These are phyloP conservation scores for Hemicentrotus pulcherrimus DNA, from an alignment of 35 echinoderm and acorn worm genomes.

Conservation along the genomic window DNA sequence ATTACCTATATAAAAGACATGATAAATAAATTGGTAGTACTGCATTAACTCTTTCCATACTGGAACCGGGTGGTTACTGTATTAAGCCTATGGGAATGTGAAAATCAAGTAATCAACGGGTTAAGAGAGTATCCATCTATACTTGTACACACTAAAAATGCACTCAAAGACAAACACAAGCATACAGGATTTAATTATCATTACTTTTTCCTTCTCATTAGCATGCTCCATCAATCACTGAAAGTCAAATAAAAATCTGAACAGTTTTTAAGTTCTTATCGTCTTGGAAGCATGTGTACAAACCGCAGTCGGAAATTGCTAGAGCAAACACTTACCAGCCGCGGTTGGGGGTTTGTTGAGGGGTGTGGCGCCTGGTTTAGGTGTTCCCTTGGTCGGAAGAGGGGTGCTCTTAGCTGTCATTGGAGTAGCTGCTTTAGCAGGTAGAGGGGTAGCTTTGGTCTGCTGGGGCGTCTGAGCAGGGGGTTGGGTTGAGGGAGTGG, in stretches of 20 bases:
- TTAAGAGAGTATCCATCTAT: background rate
- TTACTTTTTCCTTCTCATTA: background rate
- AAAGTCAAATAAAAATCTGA: background rate
- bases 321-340: background rate
- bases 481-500: background rate
- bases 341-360: conserved; percentile 2
- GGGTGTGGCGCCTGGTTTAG: conserved; percentile 19
- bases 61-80: too few relatives aligned
- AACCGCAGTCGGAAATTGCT: background rate
- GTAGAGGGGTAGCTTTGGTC: conserved; percentile 14
- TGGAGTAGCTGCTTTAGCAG: background rate
- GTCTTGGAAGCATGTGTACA: background rate
- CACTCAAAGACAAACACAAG: background rate
- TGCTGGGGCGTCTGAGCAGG: conserved; percentile 44
- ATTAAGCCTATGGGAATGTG: background rate
- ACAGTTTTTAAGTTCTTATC: background rate
- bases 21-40: too few relatives aligned
- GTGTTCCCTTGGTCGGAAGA: conserved; percentile 9
- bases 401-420: conserved; percentile 38
- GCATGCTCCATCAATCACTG: background rate
- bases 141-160: background rate
- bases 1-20: too few relatives aligned
- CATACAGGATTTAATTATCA: background rate
- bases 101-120: background rate
- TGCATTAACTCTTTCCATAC: too few relatives aligned